Conservation (phyloP, 1,140 invertebrate species). For the Forficula auricularia region DNA sequence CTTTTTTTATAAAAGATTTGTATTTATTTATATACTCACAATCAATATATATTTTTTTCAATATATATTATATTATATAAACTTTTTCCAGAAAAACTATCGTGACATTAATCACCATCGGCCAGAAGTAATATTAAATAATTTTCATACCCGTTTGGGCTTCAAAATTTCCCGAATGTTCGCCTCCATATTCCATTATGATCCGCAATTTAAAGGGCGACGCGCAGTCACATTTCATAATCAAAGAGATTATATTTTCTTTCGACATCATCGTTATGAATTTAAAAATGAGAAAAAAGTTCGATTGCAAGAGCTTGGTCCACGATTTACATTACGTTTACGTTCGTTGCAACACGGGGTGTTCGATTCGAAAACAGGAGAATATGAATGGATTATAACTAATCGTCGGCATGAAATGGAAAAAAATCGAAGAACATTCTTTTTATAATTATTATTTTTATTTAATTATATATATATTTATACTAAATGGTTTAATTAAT, state of each 20-base stretch:
- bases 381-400: constrained; percentile 94
- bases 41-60: no score
- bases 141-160: constrained; percentile 88
- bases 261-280: constrained; percentile 92
- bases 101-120: constrained; percentile 65
- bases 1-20: no score
- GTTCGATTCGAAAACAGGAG: constrained; percentile 89
- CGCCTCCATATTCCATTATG: constrained; percentile 89
- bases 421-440: constrained; percentile 74
- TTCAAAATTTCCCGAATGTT: constrained; percentile 80
- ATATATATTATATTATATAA: no score
- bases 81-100: constrained; percentile 40
- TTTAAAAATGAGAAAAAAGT: constrained; percentile 71
- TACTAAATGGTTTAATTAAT: no score
- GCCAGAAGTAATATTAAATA: constrained; percentile 91
- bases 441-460: constrained; percentile 42
- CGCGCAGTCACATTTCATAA: constrained; percentile 95
- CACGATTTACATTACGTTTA: constrained; percentile 85
- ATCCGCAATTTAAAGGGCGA: constrained; percentile 84
- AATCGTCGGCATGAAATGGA: constrained; percentile 80
- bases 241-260: constrained; percentile 97
- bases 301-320: constrained; percentile 82
- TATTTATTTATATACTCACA: no score
- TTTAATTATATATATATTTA: no score
- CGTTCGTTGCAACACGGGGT: constrained; percentile 88